Percentiles rank a stretch among this genome's conserved stretches.
Evolutionary conservation across 2,113 vertebrate species (phyloP).

Genomic region (Acanthisitta chloris): DNA sequence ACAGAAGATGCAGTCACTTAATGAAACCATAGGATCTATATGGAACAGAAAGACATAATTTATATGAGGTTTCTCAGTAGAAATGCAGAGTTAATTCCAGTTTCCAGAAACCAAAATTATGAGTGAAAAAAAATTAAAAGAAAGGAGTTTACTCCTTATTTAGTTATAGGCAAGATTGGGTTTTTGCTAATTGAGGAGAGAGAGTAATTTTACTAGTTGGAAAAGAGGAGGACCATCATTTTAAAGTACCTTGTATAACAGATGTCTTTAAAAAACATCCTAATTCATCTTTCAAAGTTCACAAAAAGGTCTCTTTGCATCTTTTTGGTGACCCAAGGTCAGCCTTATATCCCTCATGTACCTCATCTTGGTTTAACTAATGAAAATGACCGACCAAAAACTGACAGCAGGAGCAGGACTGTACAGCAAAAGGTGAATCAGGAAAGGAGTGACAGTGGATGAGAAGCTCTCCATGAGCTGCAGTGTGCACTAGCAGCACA

Average conservation of each 20-base stretch:
- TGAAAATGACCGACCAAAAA: background rate
- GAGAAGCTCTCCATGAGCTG: too few relatives aligned
- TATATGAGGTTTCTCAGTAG: background rate
- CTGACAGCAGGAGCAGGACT: background rate
- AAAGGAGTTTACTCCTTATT: background rate
- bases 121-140: background rate
- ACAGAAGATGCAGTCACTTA: background rate
- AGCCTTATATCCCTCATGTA: background rate
- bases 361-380: background rate
- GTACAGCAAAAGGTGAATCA: background rate
- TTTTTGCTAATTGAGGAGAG: background rate
- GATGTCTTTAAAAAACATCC: background rate
- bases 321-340: background rate
- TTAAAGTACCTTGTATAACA: background rate
- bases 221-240: background rate
- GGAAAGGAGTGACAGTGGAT: too few relatives aligned
- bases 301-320: background rate
- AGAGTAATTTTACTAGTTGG: background rate
- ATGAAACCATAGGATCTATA: background rate
- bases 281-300: background rate
- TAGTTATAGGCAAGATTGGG: background rate
- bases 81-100: background rate
- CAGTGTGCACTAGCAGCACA: too few relatives aligned
- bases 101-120: background rate
- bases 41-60: background rate